phyloP scores from a whole-genome alignment of 1,140 invertebrate genomes.

The Ostrea denselamellosa region DNA sequence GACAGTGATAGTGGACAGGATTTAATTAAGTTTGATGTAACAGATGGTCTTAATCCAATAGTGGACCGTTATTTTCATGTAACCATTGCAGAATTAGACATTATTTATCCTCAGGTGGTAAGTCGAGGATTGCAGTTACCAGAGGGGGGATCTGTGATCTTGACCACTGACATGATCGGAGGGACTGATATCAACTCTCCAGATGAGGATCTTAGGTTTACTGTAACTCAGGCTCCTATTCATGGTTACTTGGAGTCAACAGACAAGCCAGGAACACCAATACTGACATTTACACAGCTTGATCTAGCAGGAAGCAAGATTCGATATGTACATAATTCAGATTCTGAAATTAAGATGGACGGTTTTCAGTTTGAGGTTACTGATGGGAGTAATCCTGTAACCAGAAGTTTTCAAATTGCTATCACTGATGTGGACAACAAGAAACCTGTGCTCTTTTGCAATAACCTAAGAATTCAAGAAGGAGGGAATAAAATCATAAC shows the following conservation, averaged over 20 bases:
- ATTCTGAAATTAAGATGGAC: conserved; percentile 79
- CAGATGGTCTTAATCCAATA: conserved; percentile 78
- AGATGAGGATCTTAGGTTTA: conserved; percentile 75
- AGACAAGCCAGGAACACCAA: conserved; percentile 72
- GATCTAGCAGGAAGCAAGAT: conserved; percentile 78
- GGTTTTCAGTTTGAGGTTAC: conserved; percentile 80
- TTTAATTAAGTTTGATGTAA: conserved; percentile 79
- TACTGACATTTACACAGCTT: conserved; percentile 77
- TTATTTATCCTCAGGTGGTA: conserved; percentile 75
- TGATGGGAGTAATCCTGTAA: conserved; percentile 77
- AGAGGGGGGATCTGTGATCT: conserved; percentile 74
- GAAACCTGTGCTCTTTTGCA: conserved; percentile 76
- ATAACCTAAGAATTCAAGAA: conserved; percentile 75
- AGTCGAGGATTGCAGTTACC: conserved; percentile 77
- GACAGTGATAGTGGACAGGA: conserved; percentile 76
- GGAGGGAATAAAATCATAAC: conserved; percentile 77
- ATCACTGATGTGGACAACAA: conserved; percentile 79
- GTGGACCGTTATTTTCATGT: conserved; percentile 79
- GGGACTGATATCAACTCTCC: conserved; percentile 77
- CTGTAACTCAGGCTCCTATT: conserved; percentile 76
- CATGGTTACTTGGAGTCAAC: conserved; percentile 77
- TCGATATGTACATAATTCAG: conserved; percentile 75
- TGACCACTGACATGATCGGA: conserved; percentile 77
- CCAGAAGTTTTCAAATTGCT: conserved; percentile 77
- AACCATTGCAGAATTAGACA: conserved; percentile 76